Evolutionary conservation across 2,888 invertebrate species (phyloP).

Genomic region (Meloe dianella): DNA sequence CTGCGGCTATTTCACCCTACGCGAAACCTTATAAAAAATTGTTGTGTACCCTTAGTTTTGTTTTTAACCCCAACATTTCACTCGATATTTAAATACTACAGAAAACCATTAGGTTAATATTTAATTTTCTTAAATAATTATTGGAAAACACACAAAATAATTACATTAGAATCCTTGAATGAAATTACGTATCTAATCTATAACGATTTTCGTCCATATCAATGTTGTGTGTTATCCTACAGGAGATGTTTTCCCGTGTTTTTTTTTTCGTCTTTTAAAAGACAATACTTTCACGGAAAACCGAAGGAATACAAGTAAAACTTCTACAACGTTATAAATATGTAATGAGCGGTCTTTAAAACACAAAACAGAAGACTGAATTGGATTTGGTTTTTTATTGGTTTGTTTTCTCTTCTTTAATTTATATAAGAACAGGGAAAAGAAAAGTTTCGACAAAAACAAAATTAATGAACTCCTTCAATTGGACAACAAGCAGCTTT

Average conservation of each 20-base stretch:
- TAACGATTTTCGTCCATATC: constrained; percentile 44
- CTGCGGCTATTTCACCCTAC: constrained; percentile 44
- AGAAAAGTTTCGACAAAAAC: neutral
- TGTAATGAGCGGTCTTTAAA: constrained; percentile 42
- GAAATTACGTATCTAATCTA: constrained; percentile 60
- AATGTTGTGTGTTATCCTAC: constrained; percentile 12
- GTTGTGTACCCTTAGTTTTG: constrained; percentile 34
- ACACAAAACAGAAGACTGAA: neutral
- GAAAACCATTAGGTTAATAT: constrained; percentile 16
- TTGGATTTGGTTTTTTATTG: constrained; percentile 25
- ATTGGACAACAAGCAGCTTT: no score
- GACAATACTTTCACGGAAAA: no score
- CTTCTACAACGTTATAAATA: constrained; percentile 44
- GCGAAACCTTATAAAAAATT: constrained; percentile 42
- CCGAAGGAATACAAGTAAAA: constrained; percentile 26
- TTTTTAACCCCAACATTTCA: constrained; percentile 45
- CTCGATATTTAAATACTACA: constrained; percentile 45
- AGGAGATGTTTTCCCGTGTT: constrained; percentile 21
- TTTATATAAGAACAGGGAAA: neutral
- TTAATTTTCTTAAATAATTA: neutral
- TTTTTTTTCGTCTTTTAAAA: no score
- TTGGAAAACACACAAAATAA: constrained; percentile 57
- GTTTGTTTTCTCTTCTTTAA: neutral
- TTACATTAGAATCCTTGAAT: constrained; percentile 74
- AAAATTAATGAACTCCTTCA: no score